Evolutionary conservation across 2,888 invertebrate genomes (phyloP), one percentile per base, ranked within the genome.

Genomic region (Toxonevra muliebris): DNA sequence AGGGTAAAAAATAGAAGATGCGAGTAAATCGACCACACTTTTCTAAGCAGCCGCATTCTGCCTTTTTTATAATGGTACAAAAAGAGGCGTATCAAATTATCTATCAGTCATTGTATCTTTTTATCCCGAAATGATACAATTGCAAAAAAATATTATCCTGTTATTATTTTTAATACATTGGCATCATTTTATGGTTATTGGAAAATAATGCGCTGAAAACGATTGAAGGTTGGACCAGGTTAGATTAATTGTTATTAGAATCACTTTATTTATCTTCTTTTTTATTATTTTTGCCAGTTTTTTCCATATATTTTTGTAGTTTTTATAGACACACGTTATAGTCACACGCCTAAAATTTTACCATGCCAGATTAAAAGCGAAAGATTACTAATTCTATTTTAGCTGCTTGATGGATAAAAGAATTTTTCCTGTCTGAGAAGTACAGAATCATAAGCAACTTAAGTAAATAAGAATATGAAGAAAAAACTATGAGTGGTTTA

Each of bases 81-180:
- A 80, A 79, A 76, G 59, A 82, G 81, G 81, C 82, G 81, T 77
- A 76, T 69, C 81, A 69, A 82, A 83, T 82, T 76, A 74, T 72
- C 78, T 76, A 79, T 83, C 79, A 75, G 77, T 80, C 81, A 81
- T 73, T 74, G 72, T 75, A 57, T 71, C 69, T 65, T 60, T 66
- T 68, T 69, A 68, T 67, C 62, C 67, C 30, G 17, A 42, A 53
- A 41, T 54, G 57, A 62, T 67, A 57, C 62, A 50, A 58, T 62
- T 62, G 62, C 57, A 30, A 55, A 45, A 66, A 66, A 53, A n/a
- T n/a, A n/a, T n/a, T 12, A 52, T 65, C 61, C 7, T 19, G 64
- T 53, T 57, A 40, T 68, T 68, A 42, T 50, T 68, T 59, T 52
- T 30, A 59, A 41, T 62, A 43, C 63, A 19, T 65, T 48, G 55